Conservation (phyloP, 2,113 vertebrate species). For the Sciurus niger region DNA sequence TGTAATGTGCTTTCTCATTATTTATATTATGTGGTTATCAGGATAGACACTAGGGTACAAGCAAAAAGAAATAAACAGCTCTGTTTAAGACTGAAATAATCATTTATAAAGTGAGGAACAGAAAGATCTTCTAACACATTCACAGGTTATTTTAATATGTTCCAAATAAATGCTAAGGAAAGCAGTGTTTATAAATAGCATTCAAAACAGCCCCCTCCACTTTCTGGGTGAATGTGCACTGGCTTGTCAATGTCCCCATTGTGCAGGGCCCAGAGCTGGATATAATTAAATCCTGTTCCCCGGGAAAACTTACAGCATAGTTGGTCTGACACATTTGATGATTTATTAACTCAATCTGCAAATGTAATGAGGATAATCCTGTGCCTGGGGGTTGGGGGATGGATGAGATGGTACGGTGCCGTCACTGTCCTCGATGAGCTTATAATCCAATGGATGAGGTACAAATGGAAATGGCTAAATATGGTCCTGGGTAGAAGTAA, state of each 20-base stretch:
- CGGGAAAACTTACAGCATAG: constrained; percentile 66
- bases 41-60: constrained; percentile 52
- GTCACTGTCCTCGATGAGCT: constrained; percentile 57
- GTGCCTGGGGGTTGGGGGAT: background rate
- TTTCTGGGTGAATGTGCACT: constrained; percentile 74
- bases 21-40: constrained; percentile 55
- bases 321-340: constrained; percentile 66
- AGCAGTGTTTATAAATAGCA: constrained; percentile 80
- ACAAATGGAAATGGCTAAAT: background rate
- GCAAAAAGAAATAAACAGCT: constrained; percentile 47
- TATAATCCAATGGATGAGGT: constrained; percentile 23
- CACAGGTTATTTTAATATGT: constrained; percentile 85
- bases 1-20: constrained; percentile 18
- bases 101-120: constrained; percentile 79
- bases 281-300: constrained; percentile 77
- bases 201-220: constrained; percentile 76
- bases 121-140: constrained; percentile 82
- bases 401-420: background rate
- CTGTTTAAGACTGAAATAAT: constrained; percentile 79
- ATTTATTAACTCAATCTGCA: constrained; percentile 70
- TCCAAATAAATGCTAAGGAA: constrained; percentile 82
- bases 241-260: constrained; percentile 77
- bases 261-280: constrained; percentile 67
- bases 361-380: constrained; percentile 7
- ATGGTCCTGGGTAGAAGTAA: background rate